Evolutionary conservation across 2,113 vertebrate species (phyloP).

Genomic region (Ibidorhyncha struthersii): DNA sequence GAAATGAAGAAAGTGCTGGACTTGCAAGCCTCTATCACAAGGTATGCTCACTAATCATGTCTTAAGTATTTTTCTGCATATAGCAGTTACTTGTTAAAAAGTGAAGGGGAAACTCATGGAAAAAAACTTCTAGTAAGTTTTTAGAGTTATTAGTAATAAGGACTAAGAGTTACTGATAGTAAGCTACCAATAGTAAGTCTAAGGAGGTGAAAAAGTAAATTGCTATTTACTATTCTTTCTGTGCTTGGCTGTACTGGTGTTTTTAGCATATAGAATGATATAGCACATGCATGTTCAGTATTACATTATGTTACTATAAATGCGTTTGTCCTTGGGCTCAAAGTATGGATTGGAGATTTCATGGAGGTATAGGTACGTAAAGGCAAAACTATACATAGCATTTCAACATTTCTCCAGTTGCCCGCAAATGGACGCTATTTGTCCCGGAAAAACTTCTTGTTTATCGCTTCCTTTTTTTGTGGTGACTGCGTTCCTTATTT

Average conservation of each 20-base stretch:
- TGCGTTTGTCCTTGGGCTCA: not conserved
- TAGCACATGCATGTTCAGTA: not conserved
- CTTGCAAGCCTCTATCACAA: slow-evolving; percentile 93
- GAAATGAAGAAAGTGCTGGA: slow-evolving; percentile 95
- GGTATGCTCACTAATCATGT: slow-evolving; percentile 72
- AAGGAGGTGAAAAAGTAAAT: not conserved
- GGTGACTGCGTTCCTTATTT: not conserved
- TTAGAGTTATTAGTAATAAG: not conserved
- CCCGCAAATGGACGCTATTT: not conserved
- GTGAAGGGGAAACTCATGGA: not conserved
- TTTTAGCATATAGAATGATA: not conserved
- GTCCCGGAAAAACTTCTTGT: not conserved
- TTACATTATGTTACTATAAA: not conserved
- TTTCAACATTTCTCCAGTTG: not conserved
- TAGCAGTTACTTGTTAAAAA: not conserved
- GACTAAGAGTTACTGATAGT: not conserved
- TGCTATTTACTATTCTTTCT: not conserved
- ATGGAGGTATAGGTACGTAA: not conserved
- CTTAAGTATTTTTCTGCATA: not conserved
- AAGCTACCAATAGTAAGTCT: not conserved
- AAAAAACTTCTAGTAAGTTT: not conserved
- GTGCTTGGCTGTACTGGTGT: not conserved
- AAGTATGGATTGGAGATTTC: not conserved
- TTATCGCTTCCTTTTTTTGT: not conserved
- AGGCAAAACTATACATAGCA: not conserved